Base-by-base conservation (phyloP, 64 coral and sea anemone species). In the Stichodactyla mertensii region DNA sequence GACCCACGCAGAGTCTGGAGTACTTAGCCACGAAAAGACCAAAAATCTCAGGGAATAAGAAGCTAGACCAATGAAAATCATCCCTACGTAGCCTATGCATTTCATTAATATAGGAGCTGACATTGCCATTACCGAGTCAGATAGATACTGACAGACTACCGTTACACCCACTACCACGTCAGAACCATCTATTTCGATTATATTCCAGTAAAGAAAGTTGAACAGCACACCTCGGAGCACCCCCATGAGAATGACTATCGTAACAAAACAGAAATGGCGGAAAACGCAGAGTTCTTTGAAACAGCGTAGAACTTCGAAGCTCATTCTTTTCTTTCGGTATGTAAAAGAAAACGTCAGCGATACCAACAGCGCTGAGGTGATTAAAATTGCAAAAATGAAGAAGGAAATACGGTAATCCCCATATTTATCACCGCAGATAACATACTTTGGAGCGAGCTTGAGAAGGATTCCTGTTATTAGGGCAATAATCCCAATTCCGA, bases 171-270 rank as follows among this genome's bases (percentile, higher is more conserved):
- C 91, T 13, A 93, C 77, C 15, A 97, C 88, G 53, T 97, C 94
- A 11, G 94, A 93, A 55, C 94, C 94, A 55, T 91, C 94, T 12
- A 97, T 93, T 62, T 97, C 94, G 52, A 87, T 82, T 2, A 93
- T 54, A 71, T 97, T 97, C 94, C 94, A 97, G 55, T 93, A 97
- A 27, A 97, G 88, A 84, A 97, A 97, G 52, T 97, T 97, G 52
- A 85, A 97, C 19, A 97, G 9, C 11, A 96, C 91, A 1, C 94
- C 94, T 71, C 94, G 88, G 70, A 93, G 84, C 27, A 88, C 92
- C 4, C 94, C 94, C 94, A 97, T 97, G 7, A 97, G 69, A 2
- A 97, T 10, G 10, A 93, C 88, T 8, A 97, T 78, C 22, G 86
- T 85, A 23, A 87, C 22, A 56, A 97, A 97, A 0, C 85, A 74